Conservation (phyloP, 2,797 vertebrate species). For the Propithecus deckenii region DNA sequence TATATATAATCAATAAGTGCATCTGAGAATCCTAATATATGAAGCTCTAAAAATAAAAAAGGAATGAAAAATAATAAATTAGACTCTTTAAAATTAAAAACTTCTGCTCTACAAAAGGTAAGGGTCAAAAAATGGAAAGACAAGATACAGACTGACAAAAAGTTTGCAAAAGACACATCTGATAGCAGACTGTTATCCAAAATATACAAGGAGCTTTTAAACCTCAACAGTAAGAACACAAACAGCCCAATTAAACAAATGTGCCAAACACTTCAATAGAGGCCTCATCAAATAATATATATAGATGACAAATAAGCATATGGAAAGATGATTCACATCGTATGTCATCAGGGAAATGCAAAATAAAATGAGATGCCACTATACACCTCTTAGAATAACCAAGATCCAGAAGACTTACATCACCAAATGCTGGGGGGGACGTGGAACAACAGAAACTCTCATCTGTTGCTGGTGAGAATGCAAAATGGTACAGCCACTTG, state of each 20-base stretch:
- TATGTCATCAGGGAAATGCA: not conserved
- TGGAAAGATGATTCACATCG: not conserved
- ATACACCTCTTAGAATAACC: not conserved
- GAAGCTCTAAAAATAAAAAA: not conserved
- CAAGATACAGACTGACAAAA: not conserved
- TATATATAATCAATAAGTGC: not conserved
- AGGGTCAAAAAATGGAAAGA: not conserved
- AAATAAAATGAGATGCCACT: not conserved
- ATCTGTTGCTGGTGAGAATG: not conserved
- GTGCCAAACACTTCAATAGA: not conserved
- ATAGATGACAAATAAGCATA: not conserved
- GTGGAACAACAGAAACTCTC: not conserved
- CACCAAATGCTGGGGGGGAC: not conserved
- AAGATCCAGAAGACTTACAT: not conserved
- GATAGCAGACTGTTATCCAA: not conserved
- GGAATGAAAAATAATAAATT: not conserved
- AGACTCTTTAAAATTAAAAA: not conserved
- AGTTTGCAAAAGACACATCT: not conserved
- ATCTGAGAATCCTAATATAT: not conserved
- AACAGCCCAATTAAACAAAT: not conserved
- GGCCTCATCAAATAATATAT: not conserved
- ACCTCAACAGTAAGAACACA: not conserved
- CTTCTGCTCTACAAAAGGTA: not conserved
- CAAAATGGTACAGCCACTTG: no score
- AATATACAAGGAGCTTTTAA: no score